A percentile compares a stretch with the other conserved stretches of the same genome.
Conservation (phyloP, 2,113 vertebrate genomes). For the Nematolebias whitei region DNA sequence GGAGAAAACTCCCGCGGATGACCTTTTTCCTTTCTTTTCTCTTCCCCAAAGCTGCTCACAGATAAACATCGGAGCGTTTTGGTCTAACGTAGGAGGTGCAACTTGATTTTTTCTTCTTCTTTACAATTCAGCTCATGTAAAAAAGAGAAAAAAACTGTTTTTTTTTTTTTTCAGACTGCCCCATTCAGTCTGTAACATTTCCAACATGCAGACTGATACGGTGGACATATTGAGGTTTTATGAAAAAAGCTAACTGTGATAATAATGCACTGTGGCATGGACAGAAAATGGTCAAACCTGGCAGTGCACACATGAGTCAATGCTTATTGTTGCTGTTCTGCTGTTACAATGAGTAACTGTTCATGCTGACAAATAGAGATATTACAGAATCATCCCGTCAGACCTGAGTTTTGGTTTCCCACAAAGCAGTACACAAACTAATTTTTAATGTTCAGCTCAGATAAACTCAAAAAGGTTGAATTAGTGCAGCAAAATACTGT, state of each 20-base stretch:
- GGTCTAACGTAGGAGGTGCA: slow-evolving; percentile 18
- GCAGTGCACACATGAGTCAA: background rate
- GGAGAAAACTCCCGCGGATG: slow-evolving; percentile 31
- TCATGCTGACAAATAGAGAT: slow-evolving; percentile 4
- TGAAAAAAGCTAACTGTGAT: background rate
- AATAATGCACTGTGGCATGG: background rate
- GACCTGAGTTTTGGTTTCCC: slow-evolving; percentile 8
- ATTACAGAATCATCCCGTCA: background rate
- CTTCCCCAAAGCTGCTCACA: slow-evolving; percentile 23
- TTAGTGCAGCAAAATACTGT: background rate
- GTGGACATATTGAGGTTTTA: slow-evolving; percentile 1
- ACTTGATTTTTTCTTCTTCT: slow-evolving; percentile 20
- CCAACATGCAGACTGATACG: slow-evolving; percentile 7
- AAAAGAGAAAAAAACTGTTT: background rate
- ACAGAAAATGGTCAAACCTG: slow-evolving; percentile 1
- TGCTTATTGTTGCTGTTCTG: slow-evolving; percentile 10
- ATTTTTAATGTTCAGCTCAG: background rate
- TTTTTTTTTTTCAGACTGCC: slow-evolving; percentile 7
- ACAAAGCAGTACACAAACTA: background rate
- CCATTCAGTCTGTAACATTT: slow-evolving; percentile 21
- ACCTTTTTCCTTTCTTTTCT: slow-evolving; percentile 18
- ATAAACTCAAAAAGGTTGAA: background rate
- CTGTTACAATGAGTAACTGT: background rate
- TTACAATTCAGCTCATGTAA: slow-evolving; percentile 29
- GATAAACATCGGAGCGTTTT: slow-evolving; percentile 53